These are phyloP conservation scores for Antrozous pallidus DNA, from an alignment of 2,797 vertebrate species.

Conservation along the genomic window DNA sequence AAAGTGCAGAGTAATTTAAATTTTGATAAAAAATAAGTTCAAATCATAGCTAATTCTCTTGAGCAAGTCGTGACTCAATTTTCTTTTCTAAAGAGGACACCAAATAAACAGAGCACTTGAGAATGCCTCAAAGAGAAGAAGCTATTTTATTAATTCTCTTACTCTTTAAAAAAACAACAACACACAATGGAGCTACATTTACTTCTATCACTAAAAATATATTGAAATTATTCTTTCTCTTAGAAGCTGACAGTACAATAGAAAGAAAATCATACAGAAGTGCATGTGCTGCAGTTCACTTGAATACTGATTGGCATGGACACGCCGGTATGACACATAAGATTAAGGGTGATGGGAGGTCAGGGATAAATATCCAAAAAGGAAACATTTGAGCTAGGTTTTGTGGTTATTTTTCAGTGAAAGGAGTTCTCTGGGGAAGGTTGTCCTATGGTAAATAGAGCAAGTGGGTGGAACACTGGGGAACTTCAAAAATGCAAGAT, in stretches of 20 bases:
- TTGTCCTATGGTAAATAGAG: neutral
- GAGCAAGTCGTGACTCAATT: neutral
- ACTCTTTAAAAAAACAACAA: neutral
- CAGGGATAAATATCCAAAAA: too few species aligned
- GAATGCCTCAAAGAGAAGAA: neutral
- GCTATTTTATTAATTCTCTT: neutral
- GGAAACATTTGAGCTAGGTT: neutral
- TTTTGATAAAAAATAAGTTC: neutral
- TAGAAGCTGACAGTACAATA: neutral
- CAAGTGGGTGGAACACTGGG: neutral
- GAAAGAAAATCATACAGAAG: neutral
- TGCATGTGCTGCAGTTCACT: neutral
- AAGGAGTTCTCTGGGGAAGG: neutral
- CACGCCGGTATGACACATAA: rapidly evolving
- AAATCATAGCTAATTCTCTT: neutral
- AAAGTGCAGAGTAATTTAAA: neutral
- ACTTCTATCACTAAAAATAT: neutral
- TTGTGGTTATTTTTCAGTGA: neutral
- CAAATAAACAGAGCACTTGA: neutral
- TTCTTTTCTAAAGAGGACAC: neutral
- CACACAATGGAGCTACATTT: neutral
- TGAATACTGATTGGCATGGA: rapidly evolving
- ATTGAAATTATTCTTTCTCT: neutral
- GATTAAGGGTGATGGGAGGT: rapidly evolving
- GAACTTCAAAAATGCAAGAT: neutral